phyloP scores from a whole-genome alignment of 2,797 vertebrate species.

The Lepilemur septentrionalis region DNA sequence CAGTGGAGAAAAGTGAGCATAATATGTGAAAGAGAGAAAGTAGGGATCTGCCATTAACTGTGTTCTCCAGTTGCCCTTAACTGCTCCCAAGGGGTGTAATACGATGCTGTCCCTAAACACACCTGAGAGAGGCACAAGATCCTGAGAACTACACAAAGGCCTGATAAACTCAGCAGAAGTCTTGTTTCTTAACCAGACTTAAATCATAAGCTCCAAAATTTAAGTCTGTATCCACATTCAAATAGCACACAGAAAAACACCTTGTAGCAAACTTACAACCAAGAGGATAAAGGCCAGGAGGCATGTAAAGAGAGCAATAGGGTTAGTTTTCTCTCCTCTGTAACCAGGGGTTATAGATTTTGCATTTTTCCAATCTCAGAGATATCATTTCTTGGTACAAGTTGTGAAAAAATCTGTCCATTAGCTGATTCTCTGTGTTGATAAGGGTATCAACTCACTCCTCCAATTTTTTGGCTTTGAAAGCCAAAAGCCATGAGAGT shows the following conservation, averaged over 20 bases:
- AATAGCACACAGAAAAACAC: background rate
- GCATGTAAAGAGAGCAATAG: background rate
- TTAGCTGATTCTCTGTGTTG: constrained; percentile 5
- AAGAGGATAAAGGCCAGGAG: background rate
- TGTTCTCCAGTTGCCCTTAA: background rate
- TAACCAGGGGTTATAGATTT: background rate
- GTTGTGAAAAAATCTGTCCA: background rate
- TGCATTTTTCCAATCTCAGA: background rate
- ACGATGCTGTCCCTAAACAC: background rate
- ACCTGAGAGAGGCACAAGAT: background rate
- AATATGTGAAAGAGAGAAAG: background rate
- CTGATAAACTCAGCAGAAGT: background rate
- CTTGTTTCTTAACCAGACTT: background rate
- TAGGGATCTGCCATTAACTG: background rate
- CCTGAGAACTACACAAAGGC: background rate
- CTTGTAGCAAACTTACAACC: background rate
- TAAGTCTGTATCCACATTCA: background rate
- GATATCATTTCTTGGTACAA: background rate
- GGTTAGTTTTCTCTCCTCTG: background rate
- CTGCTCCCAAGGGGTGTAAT: background rate
- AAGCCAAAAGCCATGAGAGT: background rate
- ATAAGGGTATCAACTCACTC: constrained; percentile 6
- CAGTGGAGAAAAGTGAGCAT: background rate
- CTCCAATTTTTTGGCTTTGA: constrained; percentile 32
- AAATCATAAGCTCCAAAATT: background rate